Evolutionary conservation across 1,140 invertebrate species (phyloP).

Genomic region (Probaryconus sp.): DNA sequence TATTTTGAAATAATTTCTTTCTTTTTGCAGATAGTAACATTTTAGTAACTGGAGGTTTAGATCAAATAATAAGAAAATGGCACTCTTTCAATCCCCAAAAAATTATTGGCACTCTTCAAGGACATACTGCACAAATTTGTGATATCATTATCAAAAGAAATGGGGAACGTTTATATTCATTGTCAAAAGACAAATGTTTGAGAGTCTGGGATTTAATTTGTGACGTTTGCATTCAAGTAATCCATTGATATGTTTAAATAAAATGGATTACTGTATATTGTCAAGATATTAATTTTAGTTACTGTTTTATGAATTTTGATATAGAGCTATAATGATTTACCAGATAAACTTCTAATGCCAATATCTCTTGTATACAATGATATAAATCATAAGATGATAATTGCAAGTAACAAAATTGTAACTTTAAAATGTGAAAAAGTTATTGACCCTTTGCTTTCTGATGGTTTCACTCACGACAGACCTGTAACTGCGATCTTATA

Average conservation of each 20-base stretch:
- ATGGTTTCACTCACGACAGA: conserved; percentile 83
- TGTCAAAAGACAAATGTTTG: conserved; percentile 83
- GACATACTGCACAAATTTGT: conserved; percentile 84
- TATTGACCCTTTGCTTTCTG: conserved; percentile 81
- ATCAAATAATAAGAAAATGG: conserved; percentile 86
- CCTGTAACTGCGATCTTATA: conserved; percentile 83
- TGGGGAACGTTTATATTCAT: conserved; percentile 78
- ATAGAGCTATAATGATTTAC: conserved; percentile 82
- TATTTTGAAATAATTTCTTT: conserved; percentile 1
- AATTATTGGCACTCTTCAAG: conserved; percentile 81
- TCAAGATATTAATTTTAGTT: neutral
- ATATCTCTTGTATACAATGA: conserved; percentile 82
- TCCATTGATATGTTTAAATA: conserved; percentile 1
- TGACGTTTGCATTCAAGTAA: conserved; percentile 81
- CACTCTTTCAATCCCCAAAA: conserved; percentile 84
- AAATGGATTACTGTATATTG: neutral
- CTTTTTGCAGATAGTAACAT: conserved; percentile 76
- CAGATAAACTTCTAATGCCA: conserved; percentile 79
- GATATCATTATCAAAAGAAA: conserved; percentile 81
- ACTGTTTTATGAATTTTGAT: conserved; percentile 37
- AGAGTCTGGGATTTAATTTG: conserved; percentile 84
- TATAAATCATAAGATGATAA: conserved; percentile 81
- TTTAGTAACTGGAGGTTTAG: conserved; percentile 85
- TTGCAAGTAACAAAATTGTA: conserved; percentile 81
- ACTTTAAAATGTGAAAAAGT: conserved; percentile 80